Evolutionary conservation across 53 echinoderm and acorn worm genomes (phyloP), one percentile per base, ranked within the genome.

Genomic region (Pentamera pediparva): DNA sequence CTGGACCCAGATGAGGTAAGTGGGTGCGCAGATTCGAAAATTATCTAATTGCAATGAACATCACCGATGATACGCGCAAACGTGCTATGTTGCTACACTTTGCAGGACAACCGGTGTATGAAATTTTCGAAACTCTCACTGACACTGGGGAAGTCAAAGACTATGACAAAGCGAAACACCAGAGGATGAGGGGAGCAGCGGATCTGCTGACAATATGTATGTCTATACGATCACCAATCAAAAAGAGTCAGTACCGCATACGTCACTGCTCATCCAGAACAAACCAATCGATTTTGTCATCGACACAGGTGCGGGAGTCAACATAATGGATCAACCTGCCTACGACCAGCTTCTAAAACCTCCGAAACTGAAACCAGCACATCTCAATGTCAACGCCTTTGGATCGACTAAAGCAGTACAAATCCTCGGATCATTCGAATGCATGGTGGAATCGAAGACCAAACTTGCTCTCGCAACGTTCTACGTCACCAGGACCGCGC

Each of bases 41-140:
- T 21, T 35, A 51, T 19, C 55, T 78, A 40, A 32, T 77, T 7
- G 77, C 77, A 9, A 63, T 62, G 36, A 63, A 77, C 19, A 31
- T 63, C 15, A 35, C 29, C 5, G 34, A 77, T 13, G 49, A 40
- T 12, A 32, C 47, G 6, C 28, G 39, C 12, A 35, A 75, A 38
- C n/a, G 76, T 19, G 28, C 60, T 11, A 37, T 75, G 59, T 7
- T 76, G 32, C 45, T 77, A 3, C 77, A 77, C 24, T 77, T 32
- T 48, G 61, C 62, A 26, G 77, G 77, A 18, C 77, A 61, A 26
- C 47, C 7, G 19, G 62, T 61, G 13, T 77, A 62, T 30, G 47
- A 77, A 47, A 77, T 65, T 33, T 78, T 65, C 51, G 56, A 78
- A 2, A 64, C 77, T 33, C 65, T 78, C 15, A n/a, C 77, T 32